Evolutionary conservation across 2,797 vertebrate species (phyloP).

Genomic region (Coregonus ussuriensis): DNA sequence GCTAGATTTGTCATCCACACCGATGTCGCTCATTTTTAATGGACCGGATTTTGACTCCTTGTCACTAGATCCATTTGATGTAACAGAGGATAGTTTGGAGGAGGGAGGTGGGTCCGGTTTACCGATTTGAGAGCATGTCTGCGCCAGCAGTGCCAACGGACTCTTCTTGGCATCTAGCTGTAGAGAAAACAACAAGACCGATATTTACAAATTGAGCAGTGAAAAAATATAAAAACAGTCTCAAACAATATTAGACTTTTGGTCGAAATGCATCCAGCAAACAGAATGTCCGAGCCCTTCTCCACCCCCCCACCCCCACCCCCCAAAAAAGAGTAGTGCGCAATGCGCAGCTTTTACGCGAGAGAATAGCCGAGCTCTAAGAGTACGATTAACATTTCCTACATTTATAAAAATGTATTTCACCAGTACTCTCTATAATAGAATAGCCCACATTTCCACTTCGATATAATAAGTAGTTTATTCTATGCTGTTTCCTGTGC

Average conservation of each 20-base stretch:
- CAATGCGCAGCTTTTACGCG: constrained; percentile 10
- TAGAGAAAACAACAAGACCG: constrained; percentile 54
- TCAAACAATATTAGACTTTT: not conserved
- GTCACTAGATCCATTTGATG: constrained; percentile 86
- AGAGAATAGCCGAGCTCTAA: not conserved
- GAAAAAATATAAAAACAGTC: constrained; percentile 14
- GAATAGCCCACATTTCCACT: not conserved
- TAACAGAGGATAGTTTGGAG: constrained; percentile 91
- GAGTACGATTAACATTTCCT: not conserved
- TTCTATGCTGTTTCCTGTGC: not conserved
- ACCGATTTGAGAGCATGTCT: constrained; percentile 98
- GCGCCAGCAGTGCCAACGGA: constrained; percentile 93
- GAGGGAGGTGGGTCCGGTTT: constrained; percentile 97
- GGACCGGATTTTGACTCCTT: constrained; percentile 95
- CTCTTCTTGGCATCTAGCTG: constrained; percentile 99
- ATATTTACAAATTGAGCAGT: constrained; percentile 29
- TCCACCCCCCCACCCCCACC: too few relatives aligned
- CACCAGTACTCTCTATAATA: not conserved
- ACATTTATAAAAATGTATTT: not conserved
- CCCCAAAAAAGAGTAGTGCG: constrained; percentile 6
- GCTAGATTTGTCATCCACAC: constrained; percentile 99
- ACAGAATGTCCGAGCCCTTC: not conserved
- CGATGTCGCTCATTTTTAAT: constrained; percentile 96
- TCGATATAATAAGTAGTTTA: not conserved
- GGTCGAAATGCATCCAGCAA: not conserved